Conservation (phyloP, 2,888 invertebrate genomes). For the Acleris emargana region DNA sequence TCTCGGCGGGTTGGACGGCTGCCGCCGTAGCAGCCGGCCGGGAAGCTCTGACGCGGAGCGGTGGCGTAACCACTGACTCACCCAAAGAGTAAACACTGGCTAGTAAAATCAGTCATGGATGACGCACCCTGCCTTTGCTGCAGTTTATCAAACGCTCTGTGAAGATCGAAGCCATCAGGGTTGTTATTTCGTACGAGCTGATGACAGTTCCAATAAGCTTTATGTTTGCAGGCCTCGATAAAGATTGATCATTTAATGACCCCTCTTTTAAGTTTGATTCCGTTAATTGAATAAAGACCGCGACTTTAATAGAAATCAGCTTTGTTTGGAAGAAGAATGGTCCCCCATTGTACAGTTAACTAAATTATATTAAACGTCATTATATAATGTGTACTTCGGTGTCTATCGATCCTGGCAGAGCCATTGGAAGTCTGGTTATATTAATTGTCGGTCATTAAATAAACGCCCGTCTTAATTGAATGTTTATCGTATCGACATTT, state of each 20-base stretch:
- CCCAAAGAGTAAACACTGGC: background rate
- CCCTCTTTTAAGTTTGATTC: background rate
- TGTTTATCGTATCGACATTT: too few species aligned
- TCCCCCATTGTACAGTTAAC: background rate
- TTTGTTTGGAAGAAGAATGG: slow-evolving; percentile 2
- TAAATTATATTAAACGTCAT: too few species aligned
- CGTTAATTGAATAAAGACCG: slow-evolving; percentile 25
- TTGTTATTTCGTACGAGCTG: too few species aligned
- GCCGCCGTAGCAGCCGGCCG: slow-evolving; percentile 13
- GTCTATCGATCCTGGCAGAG: too few species aligned
- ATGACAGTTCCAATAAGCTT: too few species aligned
- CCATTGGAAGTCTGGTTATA: too few species aligned
- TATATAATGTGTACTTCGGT: too few species aligned
- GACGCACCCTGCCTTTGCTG: slow-evolving; percentile 7
- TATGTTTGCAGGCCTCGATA: background rate
- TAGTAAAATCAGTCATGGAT: slow-evolving; percentile 1
- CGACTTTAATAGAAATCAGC: slow-evolving; percentile 14
- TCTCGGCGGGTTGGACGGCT: slow-evolving; percentile 20
- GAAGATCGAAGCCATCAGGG: background rate
- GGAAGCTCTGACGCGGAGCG: slow-evolving; percentile 4
- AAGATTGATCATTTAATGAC: slow-evolving; percentile 5
- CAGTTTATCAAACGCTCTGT: background rate
- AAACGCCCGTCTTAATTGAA: background rate
- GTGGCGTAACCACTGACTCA: slow-evolving; percentile 23
- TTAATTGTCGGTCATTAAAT: too few species aligned